These are phyloP conservation scores for Ostrea edulis DNA, from an alignment of 1,140 invertebrate genomes.

Conservation along the genomic window DNA sequence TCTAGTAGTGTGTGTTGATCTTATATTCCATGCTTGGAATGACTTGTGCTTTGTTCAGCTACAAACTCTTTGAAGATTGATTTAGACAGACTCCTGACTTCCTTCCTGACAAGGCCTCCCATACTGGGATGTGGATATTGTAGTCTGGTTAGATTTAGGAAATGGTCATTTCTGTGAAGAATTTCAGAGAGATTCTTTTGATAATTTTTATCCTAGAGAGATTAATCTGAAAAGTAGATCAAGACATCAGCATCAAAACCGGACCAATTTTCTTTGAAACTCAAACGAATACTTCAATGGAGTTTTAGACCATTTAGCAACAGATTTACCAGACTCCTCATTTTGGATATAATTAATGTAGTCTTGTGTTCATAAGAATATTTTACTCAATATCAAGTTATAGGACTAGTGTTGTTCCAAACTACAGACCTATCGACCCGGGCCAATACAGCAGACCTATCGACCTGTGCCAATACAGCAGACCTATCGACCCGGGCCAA, in stretches of 20 bases:
- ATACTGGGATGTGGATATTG: not conserved
- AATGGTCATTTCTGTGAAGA: slow-evolving; percentile 32
- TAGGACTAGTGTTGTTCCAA: too few species aligned
- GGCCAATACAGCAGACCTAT: too few species aligned
- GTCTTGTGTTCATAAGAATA: not conserved
- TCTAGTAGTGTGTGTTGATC: too few species aligned
- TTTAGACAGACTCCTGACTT: not conserved
- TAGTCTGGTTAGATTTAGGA: not conserved
- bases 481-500: too few species aligned
- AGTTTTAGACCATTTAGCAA: not conserved
- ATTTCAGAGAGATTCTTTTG: not conserved
- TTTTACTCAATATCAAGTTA: too few species aligned
- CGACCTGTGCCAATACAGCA: too few species aligned
- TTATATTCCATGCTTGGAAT: not conserved
- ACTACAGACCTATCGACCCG: too few species aligned
- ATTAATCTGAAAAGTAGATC: not conserved
- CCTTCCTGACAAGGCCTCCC: not conserved
- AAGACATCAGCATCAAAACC: not conserved
- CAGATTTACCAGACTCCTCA: not conserved
- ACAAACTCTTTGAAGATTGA: not conserved
- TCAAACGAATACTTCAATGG: not conserved
- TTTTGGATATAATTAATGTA: not conserved
- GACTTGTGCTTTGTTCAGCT: not conserved
- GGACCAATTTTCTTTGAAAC: not conserved
- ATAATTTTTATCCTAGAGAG: not conserved